A percentile compares a stretch with the other conserved stretches of the same genome.
Evolutionary conservation across 2,113 vertebrate genomes (phyloP).

Genomic region (Amphiprion ocellaris): DNA sequence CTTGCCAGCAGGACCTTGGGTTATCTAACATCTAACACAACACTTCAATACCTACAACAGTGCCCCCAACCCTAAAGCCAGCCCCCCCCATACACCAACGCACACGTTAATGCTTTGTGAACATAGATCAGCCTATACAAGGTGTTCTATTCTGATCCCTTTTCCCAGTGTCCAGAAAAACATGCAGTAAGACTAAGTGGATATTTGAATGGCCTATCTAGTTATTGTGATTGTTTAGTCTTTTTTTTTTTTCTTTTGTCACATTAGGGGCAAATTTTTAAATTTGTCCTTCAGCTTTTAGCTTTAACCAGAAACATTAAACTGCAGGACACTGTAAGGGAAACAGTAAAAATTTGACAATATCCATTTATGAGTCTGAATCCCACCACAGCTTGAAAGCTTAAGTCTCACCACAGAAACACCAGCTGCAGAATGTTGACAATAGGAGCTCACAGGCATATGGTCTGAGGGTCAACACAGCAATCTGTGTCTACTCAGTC

Average conservation of each 20-base stretch:
- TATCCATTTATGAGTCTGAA: conserved; percentile 16
- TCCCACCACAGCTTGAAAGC: conserved; percentile 8
- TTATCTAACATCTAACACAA: conserved; percentile 44
- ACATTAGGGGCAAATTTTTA: conserved; percentile 4
- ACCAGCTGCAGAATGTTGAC: conserved; percentile 26
- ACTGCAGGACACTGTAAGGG: not conserved
- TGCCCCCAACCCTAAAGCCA: not conserved
- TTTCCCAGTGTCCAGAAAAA: not conserved
- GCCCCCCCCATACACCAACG: not conserved
- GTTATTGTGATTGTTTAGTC: not conserved
- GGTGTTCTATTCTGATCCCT: not conserved
- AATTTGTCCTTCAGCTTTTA: conserved; percentile 1
- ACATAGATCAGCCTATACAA: not conserved
- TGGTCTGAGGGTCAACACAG: conserved; percentile 26
- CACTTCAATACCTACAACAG: conserved; percentile 14
- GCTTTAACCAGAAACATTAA: conserved; percentile 9
- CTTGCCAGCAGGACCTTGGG: conserved; percentile 22
- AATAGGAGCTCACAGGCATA: conserved; percentile 3
- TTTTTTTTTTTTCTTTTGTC: not conserved
- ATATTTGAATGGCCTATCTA: not conserved
- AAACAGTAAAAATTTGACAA: conserved; percentile 28
- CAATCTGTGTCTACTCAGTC: conserved; percentile 16
- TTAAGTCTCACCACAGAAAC: not conserved
- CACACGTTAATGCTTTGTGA: not conserved
- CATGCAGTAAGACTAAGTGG: not conserved